phyloP scores from a whole-genome alignment of 2,113 vertebrate species.

The Cyprinodon variegatus region DNA sequence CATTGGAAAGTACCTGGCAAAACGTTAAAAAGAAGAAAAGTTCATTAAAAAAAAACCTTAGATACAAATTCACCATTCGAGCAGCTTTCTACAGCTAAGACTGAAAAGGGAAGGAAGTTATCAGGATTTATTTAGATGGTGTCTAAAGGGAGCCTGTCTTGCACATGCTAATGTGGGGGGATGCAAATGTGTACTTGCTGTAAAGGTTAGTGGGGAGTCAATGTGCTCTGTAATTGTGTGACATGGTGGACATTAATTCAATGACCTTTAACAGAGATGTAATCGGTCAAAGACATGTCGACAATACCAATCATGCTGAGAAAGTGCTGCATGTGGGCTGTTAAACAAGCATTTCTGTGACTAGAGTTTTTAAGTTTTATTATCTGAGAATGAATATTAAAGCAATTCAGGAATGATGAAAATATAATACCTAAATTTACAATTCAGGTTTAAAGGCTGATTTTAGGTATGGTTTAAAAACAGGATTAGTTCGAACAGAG shows the following conservation, averaged over 20 bases:
- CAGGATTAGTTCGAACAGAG: background rate
- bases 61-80: conserved; percentile 17
- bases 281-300: conserved; percentile 44
- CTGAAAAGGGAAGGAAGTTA: conserved; percentile 41
- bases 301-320: conserved; percentile 36
- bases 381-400: background rate
- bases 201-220: conserved; percentile 51
- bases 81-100: conserved; percentile 33
- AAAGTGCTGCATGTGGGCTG: conserved; percentile 1
- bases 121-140: conserved; percentile 44
- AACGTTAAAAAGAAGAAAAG: conserved; percentile 16
- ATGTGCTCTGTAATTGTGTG: conserved; percentile 53
- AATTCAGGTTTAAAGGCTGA: background rate
- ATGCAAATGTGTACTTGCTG: conserved; percentile 45
- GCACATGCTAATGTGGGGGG: conserved; percentile 53
- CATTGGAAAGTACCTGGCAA: conserved; percentile 92
- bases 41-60: conserved; percentile 50
- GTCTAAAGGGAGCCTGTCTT: conserved; percentile 12
- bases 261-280: conserved; percentile 59
- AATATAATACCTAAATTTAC: background rate
- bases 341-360: background rate
- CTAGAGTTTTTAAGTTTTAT: conserved; percentile 5
- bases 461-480: background rate
- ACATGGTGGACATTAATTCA: conserved; percentile 59
- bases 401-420: conserved; percentile 16